Conservation (phyloP, 2,113 vertebrate genomes). For the Centropus bengalensis region DNA sequence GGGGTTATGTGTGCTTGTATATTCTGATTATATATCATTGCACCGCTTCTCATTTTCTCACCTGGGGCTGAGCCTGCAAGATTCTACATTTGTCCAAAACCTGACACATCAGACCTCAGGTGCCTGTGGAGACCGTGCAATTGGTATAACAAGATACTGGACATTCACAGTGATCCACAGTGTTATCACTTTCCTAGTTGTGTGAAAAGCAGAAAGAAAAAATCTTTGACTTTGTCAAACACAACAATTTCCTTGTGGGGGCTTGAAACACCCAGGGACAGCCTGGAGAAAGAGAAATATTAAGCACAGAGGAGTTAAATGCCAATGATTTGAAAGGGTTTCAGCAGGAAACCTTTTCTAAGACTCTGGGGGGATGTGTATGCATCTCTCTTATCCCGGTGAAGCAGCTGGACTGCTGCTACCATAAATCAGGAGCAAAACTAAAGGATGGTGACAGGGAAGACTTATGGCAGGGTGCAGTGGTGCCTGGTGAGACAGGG, state of each 20-base stretch:
- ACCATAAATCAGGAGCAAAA: constrained; percentile 56
- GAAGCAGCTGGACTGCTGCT: constrained; percentile 47
- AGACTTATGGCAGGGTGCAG: neutral
- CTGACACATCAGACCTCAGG: rapidly evolving
- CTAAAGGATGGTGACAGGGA: neutral
- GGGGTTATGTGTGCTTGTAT: neutral
- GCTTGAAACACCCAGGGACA: neutral
- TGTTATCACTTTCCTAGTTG: neutral
- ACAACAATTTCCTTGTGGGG: neutral
- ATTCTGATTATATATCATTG: neutral
- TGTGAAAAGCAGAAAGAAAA: neutral
- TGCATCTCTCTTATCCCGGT: constrained; percentile 52
- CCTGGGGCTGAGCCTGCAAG: neutral
- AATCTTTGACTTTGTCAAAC: neutral
- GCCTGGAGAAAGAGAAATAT: neutral
- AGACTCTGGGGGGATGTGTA: neutral
- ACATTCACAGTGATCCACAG: neutral
- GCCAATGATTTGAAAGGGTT: neutral
- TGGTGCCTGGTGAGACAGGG: neutral
- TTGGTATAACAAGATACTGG: neutral
- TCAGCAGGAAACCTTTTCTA: neutral
- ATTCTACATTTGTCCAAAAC: neutral
- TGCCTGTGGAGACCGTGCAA: neutral
- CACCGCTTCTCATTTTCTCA: neutral
- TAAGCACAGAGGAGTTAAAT: neutral